Evolutionary conservation across 2,113 vertebrate genomes (phyloP), one percentile per base, ranked within the genome.

Genomic region (Dasyprocta punctata): DNA sequence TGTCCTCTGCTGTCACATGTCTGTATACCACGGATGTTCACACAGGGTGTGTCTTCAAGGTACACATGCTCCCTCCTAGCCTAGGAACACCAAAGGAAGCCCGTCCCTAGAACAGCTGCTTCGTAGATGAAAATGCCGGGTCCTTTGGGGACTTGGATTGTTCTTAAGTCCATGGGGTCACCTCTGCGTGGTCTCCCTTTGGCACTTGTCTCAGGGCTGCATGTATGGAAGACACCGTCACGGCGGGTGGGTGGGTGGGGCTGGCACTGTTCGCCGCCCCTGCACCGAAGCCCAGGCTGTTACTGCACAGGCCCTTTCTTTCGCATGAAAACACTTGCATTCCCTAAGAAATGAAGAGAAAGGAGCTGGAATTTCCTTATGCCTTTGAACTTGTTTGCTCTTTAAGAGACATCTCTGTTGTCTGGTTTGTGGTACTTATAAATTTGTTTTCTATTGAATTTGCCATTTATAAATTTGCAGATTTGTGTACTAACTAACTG

Each of bases 401-500:
- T 98, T 97, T 87, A 97, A 97, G 96, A 95, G 97, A 97, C 97
- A 81, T 95, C 95, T 96, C 78, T 83, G 77, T 89, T 84, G 95
- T 97, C 97, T 98, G 94, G 89, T 86, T 61, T 96, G 87, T 97
- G 98, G 97, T 77, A 86, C 96, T 98, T 97, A 93, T 44, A 96
- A 95, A 41, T 97, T 85, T 97, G 75, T 98, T 97, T 97, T 98
- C 96, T 97, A 28, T 97, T 97, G 94, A 97, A 97, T 97, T 98
- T 94, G 90, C 97, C 14, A 60, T 97, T 98, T 98, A 97, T 98
- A 96, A 98, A 97, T 92, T 93, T 98, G 65, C 86, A 97, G 96
- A 97, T 97, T 94, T 99, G 98, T 99, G n/a, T n/a, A n/a, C n/a
- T n/a, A n/a, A 99, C 98, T 98, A 97, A 98, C 95, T 95, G 92